Evolutionary conservation across 2,113 vertebrate species (phyloP), one percentile per base, ranked within the genome.

Genomic region (Tragelaphus imberbis): DNA sequence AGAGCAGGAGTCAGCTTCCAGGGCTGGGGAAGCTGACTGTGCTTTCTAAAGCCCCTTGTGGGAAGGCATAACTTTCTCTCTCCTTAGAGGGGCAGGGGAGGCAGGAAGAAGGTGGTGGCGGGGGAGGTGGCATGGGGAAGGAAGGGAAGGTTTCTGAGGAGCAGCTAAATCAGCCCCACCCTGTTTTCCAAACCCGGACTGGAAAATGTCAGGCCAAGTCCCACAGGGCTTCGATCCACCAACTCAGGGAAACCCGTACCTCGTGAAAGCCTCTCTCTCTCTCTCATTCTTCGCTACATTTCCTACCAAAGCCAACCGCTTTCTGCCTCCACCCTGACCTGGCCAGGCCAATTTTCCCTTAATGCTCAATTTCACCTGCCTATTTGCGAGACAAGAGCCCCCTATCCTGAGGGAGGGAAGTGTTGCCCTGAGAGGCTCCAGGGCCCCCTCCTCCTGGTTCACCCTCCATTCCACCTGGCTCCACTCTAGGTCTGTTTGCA

Each of bases 321-420:
- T 47, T 53, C 87, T 10, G 6, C 71, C 44, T 86, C 92, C 87
- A 30, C 75, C 75, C 85, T 63, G 75, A 30, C 94, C 95, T 56
- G 53, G 88, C 65, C 88, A 21, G 53, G 58, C 63, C 59, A 11
- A 2, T 16, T 71, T 95, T n/a, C 13, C 81, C 85, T 81, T 40
- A 63, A 33, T 28, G 88, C 81, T 90, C 89, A 84, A 15, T 92
- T 91, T 94, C 95, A 95, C 68, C 40, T 71, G 82, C 92, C 85
- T 28, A 11, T 63, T 86, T 92, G 12, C 1, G 2, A 92, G 59
- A 95, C 88, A 95, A 59, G 68, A 58, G 86, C 61, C 19, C 19
- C 79, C 95, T 92, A 33, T 86, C 33, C 65, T 49, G 55, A 51
- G 58, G 56, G 25, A 55, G 82, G 87, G 5, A 40, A 56, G 1